These are phyloP conservation scores for Champsocephalus gunnari DNA, from an alignment of 2,797 vertebrate genomes.

Conservation along the genomic window DNA sequence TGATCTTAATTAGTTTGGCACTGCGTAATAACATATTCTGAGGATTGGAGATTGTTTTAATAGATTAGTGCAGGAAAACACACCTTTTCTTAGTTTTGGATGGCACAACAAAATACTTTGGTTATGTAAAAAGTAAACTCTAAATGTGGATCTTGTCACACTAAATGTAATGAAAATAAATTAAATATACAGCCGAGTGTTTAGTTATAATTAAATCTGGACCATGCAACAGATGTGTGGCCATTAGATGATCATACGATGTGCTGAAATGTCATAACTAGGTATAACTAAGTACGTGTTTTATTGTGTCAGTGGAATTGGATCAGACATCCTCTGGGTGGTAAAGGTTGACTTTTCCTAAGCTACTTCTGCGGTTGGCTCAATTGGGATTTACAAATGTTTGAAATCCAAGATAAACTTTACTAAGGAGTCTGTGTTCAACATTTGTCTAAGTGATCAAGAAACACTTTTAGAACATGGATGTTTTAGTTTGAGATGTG, in stretches of 20 bases:
- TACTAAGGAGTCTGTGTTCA: slow-evolving; percentile 62
- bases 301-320: slow-evolving; percentile 81
- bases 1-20: slow-evolving; percentile 90
- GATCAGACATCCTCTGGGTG: slow-evolving; percentile 77
- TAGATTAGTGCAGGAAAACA: slow-evolving; percentile 69
- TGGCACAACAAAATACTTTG: slow-evolving; percentile 23
- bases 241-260: slow-evolving; percentile 41
- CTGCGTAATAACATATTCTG: slow-evolving; percentile 88
- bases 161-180: slow-evolving; percentile 12
- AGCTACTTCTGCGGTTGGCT: slow-evolving; percentile 75
- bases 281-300: slow-evolving; percentile 69
- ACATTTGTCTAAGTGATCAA: slow-evolving; percentile 74
- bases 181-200: slow-evolving; percentile 3
- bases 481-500: slow-evolving; percentile 48
- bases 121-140: slow-evolving; percentile 11
- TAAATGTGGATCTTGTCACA: slow-evolving; percentile 37
- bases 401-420: slow-evolving; percentile 79
- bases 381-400: slow-evolving; percentile 76
- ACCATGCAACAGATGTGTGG: slow-evolving; percentile 19
- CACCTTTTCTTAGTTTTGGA: slow-evolving; percentile 30
- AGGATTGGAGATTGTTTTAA: slow-evolving; percentile 80
- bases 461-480: slow-evolving; percentile 62
- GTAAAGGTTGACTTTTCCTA: slow-evolving; percentile 79
- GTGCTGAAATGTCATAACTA: slow-evolving; percentile 59
- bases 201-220: slow-evolving; percentile 28